Percentiles rank a stretch among this genome's conserved stretches.
These are phyloP conservation scores for Caenorhabditis afra DNA, from an alignment of 2,888 invertebrate genomes.

Conservation along the genomic window DNA sequence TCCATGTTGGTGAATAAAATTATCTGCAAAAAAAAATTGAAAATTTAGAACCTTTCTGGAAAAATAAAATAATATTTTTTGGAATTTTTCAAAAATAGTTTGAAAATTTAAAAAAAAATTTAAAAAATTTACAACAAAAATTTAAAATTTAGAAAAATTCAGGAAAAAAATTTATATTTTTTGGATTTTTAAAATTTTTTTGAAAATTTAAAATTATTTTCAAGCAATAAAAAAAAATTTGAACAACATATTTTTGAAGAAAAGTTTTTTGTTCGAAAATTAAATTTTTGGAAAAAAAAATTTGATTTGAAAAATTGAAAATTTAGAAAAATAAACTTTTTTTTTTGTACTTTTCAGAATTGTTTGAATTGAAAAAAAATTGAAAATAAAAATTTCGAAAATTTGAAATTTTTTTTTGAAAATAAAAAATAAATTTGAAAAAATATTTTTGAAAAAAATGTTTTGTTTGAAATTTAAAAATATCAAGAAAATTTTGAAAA, in stretches of 20 bases:
- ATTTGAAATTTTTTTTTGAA: not conserved
- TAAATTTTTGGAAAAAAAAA: too few species aligned
- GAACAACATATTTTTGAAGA: too few species aligned
- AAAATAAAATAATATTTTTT: not conserved
- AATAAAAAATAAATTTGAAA: too few species aligned
- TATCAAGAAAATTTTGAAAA: too few species aligned
- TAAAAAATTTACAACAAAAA: not conserved
- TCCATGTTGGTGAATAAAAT: conserved; percentile 47
- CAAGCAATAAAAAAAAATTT: too few species aligned
- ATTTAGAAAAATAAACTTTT: too few species aligned
- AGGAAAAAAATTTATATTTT: not conserved
- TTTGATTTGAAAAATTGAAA: not conserved
- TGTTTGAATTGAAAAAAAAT: not conserved
- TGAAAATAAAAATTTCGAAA: not conserved
- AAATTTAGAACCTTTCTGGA: too few species aligned
- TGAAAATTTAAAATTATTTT: too few species aligned
- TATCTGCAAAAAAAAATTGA: conserved; percentile 15
- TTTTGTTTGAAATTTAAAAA: too few species aligned
- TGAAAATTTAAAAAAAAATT: not conserved
- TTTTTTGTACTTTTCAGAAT: too few species aligned
- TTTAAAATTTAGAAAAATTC: not conserved
- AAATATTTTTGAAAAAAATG: not conserved
- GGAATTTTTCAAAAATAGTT: not conserved
- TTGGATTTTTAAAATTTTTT: too few species aligned
- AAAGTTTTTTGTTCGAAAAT: too few species aligned